Evolutionary conservation across 2,797 vertebrate species (phyloP).

Genomic region (Argentina silus): DNA sequence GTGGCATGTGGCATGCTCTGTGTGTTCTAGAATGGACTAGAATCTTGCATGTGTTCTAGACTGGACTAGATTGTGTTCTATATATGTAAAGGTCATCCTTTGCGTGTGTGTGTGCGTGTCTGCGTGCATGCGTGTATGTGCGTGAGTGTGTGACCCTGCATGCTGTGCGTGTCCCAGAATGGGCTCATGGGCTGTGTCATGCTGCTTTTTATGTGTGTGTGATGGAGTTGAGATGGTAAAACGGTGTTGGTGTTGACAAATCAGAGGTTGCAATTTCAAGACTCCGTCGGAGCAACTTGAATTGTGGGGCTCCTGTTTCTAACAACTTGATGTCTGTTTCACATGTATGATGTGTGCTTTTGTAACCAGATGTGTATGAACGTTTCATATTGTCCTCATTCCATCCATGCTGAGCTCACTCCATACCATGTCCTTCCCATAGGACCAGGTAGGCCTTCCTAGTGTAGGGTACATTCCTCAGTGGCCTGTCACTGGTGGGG

Average conservation of each 20-base stretch:
- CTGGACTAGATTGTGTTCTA: too few species aligned
- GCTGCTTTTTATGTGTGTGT: background rate
- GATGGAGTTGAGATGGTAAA: too few species aligned
- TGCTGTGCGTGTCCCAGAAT: background rate
- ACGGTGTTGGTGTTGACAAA: background rate
- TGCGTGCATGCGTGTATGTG: background rate
- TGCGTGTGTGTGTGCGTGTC: background rate
- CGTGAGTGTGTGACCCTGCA: background rate
- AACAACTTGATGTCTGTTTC: too few species aligned
- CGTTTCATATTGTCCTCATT: too few species aligned
- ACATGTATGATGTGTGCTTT: too few species aligned
- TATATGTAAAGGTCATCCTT: too few species aligned
- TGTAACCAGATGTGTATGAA: too few species aligned
- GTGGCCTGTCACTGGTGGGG: background rate
- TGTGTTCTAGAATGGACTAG: background rate
- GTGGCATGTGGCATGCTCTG: slow-evolving; percentile 38
- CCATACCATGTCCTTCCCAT: too few species aligned
- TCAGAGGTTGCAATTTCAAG: too few species aligned
- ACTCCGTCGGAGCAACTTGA: too few species aligned
- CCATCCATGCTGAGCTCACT: background rate
- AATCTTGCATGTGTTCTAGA: background rate
- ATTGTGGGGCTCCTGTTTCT: too few species aligned
- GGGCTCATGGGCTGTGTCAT: too few species aligned
- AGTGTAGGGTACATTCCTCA: background rate
- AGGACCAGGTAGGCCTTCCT: background rate